Conservation (phyloP, 2,888 invertebrate genomes). For the Philonicus albiceps region DNA sequence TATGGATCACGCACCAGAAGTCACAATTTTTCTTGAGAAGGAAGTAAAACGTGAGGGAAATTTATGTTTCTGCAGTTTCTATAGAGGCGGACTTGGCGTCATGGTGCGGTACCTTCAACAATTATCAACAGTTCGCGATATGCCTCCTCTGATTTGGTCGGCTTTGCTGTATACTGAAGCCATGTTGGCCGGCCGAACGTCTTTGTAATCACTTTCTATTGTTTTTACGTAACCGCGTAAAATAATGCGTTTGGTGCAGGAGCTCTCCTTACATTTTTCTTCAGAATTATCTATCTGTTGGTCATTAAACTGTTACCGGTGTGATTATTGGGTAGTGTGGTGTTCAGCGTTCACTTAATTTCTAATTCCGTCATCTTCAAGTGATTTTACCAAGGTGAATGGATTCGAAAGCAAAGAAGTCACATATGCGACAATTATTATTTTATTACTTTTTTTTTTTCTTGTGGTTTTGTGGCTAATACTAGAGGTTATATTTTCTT, state of each 20-base stretch:
- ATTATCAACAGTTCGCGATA: conserved; percentile 11
- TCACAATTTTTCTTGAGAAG: not conserved
- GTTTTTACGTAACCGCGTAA: conserved; percentile 39
- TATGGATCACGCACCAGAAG: not conserved
- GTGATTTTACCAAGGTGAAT: conserved; percentile 15
- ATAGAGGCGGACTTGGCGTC: conserved; percentile 22
- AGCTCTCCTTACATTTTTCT: not conserved
- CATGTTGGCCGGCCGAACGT: not conserved
- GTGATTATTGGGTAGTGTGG: not conserved
- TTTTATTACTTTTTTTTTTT: not conserved
- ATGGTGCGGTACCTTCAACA: conserved; percentile 4
- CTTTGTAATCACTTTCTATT: conserved; percentile 36
- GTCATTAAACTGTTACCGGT: conserved; percentile 4
- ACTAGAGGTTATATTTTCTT: not conserved
- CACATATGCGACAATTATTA: not conserved
- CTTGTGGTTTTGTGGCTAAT: not conserved
- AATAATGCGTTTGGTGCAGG: not conserved
- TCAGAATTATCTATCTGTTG: not conserved
- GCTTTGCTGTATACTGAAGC: not conserved
- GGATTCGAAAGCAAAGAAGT: conserved; percentile 31
- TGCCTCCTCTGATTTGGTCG: not conserved
- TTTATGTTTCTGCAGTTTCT: not conserved
- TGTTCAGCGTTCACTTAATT: not conserved
- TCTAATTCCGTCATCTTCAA: not conserved
- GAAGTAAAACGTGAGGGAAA: conserved; percentile 26